These are phyloP conservation scores for Alethe castanea DNA, from an alignment of 2,113 vertebrate genomes.

Conservation along the genomic window DNA sequence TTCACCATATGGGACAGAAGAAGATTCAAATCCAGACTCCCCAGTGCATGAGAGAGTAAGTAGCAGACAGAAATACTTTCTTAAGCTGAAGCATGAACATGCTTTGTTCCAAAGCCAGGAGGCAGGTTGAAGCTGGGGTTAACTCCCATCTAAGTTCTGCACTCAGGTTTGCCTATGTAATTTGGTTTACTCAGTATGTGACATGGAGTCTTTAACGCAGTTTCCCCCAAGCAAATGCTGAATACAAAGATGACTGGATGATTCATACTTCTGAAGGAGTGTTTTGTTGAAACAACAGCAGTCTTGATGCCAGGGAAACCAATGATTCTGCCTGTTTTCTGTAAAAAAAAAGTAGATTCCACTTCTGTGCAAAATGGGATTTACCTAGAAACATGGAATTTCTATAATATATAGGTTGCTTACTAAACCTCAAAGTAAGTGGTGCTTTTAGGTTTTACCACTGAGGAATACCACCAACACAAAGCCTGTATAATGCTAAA, in stretches of 20 bases:
- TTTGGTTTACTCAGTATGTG: neutral
- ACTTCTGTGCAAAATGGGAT: neutral
- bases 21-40: constrained; percentile 87
- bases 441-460: neutral
- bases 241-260: neutral
- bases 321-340: neutral
- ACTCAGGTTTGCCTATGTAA: neutral
- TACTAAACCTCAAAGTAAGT: neutral
- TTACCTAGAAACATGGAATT: neutral
- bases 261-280: constrained; percentile 16
- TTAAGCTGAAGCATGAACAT: neutral
- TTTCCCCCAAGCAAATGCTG: neutral
- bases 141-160: neutral
- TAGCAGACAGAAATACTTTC: neutral
- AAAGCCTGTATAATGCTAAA: neutral
- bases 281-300: neutral
- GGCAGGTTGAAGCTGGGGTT: neutral
- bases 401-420: neutral
- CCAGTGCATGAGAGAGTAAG: constrained; percentile 90
- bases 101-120: neutral
- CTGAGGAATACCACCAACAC: neutral
- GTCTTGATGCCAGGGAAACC: neutral
- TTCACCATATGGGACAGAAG: constrained; percentile 89
- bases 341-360: neutral
- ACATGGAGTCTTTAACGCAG: neutral